Evolutionary conservation across 2,113 vertebrate genomes (phyloP).

Genomic region (Tachuris rubrigastra): DNA sequence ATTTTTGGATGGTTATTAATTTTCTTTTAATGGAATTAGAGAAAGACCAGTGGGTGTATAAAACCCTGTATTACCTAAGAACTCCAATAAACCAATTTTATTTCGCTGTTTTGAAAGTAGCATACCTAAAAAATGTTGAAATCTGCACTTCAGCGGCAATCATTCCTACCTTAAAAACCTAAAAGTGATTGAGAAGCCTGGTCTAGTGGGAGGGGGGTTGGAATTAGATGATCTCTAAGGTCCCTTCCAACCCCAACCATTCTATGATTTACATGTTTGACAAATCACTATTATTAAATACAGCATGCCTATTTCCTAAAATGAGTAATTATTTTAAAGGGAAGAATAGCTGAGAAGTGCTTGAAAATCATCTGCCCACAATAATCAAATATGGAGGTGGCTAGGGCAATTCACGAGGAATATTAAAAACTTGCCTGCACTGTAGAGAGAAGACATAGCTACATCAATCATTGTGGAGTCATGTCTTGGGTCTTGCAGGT

Average conservation of each 20-base stretch:
- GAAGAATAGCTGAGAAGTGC: background rate
- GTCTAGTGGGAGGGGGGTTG: background rate
- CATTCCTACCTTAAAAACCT: background rate
- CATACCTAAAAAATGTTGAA: background rate
- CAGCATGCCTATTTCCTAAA: background rate
- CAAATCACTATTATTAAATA: background rate
- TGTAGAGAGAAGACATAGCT: background rate
- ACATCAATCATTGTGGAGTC: background rate
- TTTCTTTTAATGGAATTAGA: background rate
- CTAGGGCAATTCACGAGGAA: background rate
- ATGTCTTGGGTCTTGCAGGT: background rate
- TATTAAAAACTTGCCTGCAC: background rate
- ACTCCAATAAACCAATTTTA: background rate
- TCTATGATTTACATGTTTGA: background rate
- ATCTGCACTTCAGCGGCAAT: background rate
- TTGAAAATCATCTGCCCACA: background rate
- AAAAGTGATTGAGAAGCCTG: background rate
- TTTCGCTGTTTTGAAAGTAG: background rate
- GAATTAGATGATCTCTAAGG: background rate
- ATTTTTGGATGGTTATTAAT: background rate
- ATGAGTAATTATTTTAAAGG: background rate
- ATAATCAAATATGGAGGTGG: background rate
- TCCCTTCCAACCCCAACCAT: background rate
- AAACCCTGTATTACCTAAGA: background rate
- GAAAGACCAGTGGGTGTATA: background rate